Evolutionary conservation across 2,797 vertebrate genomes (phyloP).

Genomic region (Heliangelus exortis): DNA sequence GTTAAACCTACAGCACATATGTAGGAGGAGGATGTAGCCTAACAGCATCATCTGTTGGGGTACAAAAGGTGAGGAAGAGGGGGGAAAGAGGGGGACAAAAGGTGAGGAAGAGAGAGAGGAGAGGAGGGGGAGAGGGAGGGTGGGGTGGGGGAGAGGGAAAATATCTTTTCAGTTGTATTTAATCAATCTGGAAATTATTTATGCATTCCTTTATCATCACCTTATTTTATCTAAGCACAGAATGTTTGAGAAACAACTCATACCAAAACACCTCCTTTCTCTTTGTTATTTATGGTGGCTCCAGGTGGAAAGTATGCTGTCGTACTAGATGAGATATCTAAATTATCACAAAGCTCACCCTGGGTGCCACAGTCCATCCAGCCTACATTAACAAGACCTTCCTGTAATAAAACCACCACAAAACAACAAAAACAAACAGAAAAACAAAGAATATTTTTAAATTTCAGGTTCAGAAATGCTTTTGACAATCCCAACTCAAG

Average conservation of each 20-base stretch:
- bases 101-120: too few relatives aligned
- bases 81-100: too few relatives aligned
- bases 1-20: background rate
- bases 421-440: background rate
- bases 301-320: conserved; percentile 93
- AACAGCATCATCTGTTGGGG: background rate
- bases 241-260: conserved; percentile 47
- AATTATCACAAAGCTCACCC: conserved; percentile 88
- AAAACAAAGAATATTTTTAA: background rate
- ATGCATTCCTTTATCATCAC: background rate
- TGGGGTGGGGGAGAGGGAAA: background rate
- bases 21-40: background rate
- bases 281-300: conserved; percentile 84
- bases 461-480: background rate
- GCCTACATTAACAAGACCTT: conserved; percentile 92
- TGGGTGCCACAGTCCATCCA: conserved; percentile 93
- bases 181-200: background rate
- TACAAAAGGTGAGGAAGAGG: too few relatives aligned
- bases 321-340: conserved; percentile 87
- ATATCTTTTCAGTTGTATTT: background rate
- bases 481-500: background rate
- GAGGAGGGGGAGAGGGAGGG: too few relatives aligned
- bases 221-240: conserved; percentile 3
- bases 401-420: conserved; percentile 74
- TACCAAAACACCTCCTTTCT: conserved; percentile 88